These are phyloP conservation scores for Leptogaster cylindrica DNA, from an alignment of 2,888 invertebrate species.

Conservation along the genomic window DNA sequence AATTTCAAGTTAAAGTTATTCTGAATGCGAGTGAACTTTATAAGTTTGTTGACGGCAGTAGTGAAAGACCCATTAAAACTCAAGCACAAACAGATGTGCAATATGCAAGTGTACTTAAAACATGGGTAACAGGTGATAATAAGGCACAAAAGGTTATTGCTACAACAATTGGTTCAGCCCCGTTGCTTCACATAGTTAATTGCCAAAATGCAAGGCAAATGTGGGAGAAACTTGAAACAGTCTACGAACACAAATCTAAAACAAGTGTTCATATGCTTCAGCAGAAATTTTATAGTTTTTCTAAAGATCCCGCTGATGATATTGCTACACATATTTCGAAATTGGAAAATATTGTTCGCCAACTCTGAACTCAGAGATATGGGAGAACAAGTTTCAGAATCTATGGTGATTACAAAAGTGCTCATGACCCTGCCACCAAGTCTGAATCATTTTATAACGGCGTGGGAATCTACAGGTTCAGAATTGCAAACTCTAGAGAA, in stretches of 20 bases:
- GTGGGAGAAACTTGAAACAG: slow-evolving; percentile 44
- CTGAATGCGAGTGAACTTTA: slow-evolving; percentile 41
- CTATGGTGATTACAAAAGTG: slow-evolving; percentile 49
- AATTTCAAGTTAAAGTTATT: slow-evolving; percentile 43
- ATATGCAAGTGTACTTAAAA: not conserved
- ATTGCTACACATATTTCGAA: slow-evolving; percentile 46
- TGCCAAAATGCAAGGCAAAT: slow-evolving; percentile 45
- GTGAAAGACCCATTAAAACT: not conserved
- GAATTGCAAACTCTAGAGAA: slow-evolving; percentile 50
- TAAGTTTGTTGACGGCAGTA: slow-evolving; percentile 24
- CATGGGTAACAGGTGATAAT: slow-evolving; percentile 38
- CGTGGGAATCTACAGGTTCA: slow-evolving; percentile 48
- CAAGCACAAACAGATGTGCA: slow-evolving; percentile 15
- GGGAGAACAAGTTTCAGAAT: slow-evolving; percentile 44
- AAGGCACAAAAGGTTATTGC: slow-evolving; percentile 44
- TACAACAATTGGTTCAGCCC: slow-evolving; percentile 41
- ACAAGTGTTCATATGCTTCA: slow-evolving; percentile 54
- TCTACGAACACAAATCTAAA: slow-evolving; percentile 53
- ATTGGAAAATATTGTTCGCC: slow-evolving; percentile 36
- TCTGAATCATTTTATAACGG: slow-evolving; percentile 48
- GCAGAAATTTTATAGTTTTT: slow-evolving; percentile 49
- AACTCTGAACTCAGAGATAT: slow-evolving; percentile 45
- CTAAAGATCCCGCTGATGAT: slow-evolving; percentile 43
- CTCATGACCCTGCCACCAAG: slow-evolving; percentile 49
- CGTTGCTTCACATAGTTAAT: slow-evolving; percentile 45